Base-by-base conservation (phyloP, 2,113 vertebrate genomes). In the Cyprinus carpio region DNA sequence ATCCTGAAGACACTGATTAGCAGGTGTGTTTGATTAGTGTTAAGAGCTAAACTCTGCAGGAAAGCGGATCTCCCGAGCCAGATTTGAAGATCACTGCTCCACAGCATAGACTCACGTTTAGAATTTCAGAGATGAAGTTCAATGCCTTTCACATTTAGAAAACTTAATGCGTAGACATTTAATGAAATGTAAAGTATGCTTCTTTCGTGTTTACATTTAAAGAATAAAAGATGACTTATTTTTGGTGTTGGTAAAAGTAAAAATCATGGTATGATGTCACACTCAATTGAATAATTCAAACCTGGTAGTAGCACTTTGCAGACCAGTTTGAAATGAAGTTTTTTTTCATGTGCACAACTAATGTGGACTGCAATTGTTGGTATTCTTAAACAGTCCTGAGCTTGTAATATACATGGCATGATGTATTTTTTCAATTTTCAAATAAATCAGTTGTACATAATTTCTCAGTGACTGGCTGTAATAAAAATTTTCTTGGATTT, bases 391-490 rank as follows among this genome's bases (percentile, higher is more conserved):
- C 80, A 94, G 94, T 94, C 94, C 94, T 90, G 91, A 92, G 91
- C 93, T 93, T 94, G 95, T 95, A 95, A 95, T 96, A 95, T 96
- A 96, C 93, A 96, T 94, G 94, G 96, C 96, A 96, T 96, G 96
- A 94, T 96, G 96, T 96, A 96, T 96, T 96, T 93, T 97, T 96
- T 96, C 96, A 77, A 95, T 94, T 94, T 95, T 95, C 94, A 95
- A 92, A 96, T 94, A 94, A 96, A 96, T 96, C 94, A 95, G 95
- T 93, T 97, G 96, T 97, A 96, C 95, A 97, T 95, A 96, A 94
- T 96, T 96, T 96, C 96, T 95, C 95, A 95, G 93, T 93, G 95
- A 95, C 96, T 95, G 96, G 95, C 93, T 98, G 96, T 98, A 97
- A 85, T 96, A 94, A 96, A 95, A 95, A 96, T 86, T 95, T 96